phyloP scores from a whole-genome alignment of 1,140 invertebrate species.

The Chrysopa pallens region DNA sequence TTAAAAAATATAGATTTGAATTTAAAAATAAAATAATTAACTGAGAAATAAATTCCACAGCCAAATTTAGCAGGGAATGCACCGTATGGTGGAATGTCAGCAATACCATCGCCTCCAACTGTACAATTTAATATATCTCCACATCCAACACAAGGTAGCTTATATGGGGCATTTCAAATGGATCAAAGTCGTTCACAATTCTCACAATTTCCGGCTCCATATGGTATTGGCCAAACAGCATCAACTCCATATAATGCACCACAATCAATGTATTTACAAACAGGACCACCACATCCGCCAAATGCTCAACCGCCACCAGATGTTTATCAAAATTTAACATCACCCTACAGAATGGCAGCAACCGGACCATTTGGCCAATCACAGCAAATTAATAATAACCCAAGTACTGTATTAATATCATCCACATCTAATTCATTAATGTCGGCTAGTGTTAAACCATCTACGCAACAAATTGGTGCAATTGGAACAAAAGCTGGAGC shows the following conservation, averaged over 20 bases:
- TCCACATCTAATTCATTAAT: constrained; percentile 75
- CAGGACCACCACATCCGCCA: constrained; percentile 30
- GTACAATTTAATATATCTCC: constrained; percentile 59
- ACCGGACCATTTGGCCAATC: constrained; percentile 51
- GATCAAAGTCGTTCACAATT: constrained; percentile 42
- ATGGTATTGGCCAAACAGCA: constrained; percentile 25
- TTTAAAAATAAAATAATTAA: background rate
- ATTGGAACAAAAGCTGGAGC: constrained; percentile 31
- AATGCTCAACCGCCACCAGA: constrained; percentile 46
- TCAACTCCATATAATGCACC: constrained; percentile 40
- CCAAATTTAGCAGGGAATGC: constrained; percentile 17
- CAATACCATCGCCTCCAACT: constrained; percentile 65
- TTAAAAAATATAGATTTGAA: background rate
- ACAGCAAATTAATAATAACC: constrained; percentile 61
- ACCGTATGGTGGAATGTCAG: constrained; percentile 56
- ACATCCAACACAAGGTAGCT: constrained; percentile 52
- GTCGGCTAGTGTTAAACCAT: constrained; percentile 75
- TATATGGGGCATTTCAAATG: constrained; percentile 53
- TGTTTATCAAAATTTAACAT: constrained; percentile 60
- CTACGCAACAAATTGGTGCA: constrained; percentile 62
- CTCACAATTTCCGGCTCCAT: constrained; percentile 42
- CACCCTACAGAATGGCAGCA: constrained; percentile 45
- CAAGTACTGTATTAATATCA: constrained; percentile 75
- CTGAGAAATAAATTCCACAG: constrained; percentile 5
- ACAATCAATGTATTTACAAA: constrained; percentile 45